Percentiles rank a stretch among this genome's conserved stretches.
phyloP scores from a whole-genome alignment of 2,113 vertebrate genomes.

The Pseudorhombus dupliciocellatus region DNA sequence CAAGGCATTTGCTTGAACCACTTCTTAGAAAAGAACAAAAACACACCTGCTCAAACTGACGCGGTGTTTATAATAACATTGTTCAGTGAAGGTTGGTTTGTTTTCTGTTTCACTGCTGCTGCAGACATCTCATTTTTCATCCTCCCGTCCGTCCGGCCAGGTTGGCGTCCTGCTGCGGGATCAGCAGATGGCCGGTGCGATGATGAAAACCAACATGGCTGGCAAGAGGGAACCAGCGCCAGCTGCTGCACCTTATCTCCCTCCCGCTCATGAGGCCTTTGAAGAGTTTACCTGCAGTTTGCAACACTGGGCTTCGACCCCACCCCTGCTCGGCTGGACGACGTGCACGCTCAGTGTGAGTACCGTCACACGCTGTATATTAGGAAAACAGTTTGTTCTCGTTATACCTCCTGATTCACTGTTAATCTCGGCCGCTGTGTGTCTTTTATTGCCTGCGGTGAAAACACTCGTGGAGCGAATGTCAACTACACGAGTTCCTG shows the following conservation, averaged over 20 bases:
- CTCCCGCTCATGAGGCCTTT: conserved; percentile 4
- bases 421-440: conserved; percentile 10
- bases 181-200: conserved; percentile 26
- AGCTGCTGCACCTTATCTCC: conserved; percentile 50
- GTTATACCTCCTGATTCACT: neutral
- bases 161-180: conserved; percentile 4
- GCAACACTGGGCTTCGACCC: conserved; percentile 30
- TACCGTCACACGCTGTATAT: neutral
- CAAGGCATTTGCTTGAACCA: neutral
- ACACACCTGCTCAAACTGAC: no score
- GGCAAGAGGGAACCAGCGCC: conserved; percentile 20
- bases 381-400: neutral
- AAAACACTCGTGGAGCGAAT: conserved; percentile 32
- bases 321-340: conserved; percentile 15
- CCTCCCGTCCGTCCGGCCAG: neutral
- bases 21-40: no score
- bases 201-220: conserved; percentile 48
- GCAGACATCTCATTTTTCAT: neutral
- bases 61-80: no score
- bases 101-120: neutral
- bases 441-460: conserved; percentile 29
- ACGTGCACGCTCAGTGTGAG: neutral
- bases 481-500: conserved; percentile 28
- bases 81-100: neutral
- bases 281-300: conserved; percentile 45